Conservation (phyloP, 2,797 vertebrate genomes). For the Petrocephalus schoutedeni region DNA sequence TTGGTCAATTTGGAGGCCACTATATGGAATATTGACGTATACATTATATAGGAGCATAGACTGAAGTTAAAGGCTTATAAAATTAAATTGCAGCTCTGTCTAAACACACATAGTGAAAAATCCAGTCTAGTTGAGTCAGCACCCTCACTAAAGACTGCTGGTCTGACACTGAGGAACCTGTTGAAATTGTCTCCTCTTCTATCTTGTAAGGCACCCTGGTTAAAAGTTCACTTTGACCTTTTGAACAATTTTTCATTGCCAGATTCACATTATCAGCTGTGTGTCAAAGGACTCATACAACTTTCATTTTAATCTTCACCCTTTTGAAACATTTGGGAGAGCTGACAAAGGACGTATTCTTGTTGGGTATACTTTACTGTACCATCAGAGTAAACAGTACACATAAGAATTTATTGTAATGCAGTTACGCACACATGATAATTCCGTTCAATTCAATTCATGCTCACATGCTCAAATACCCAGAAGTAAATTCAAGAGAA, state of each 20-base stretch:
- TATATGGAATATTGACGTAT: neutral
- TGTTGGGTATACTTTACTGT: neutral
- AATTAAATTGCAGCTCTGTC: slow-evolving; percentile 29
- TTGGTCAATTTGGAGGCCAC: slow-evolving; percentile 40
- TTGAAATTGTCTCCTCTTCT: slow-evolving; percentile 57
- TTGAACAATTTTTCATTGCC: slow-evolving; percentile 51
- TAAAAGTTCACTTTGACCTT: slow-evolving; percentile 66
- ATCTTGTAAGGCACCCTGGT: slow-evolving; percentile 54
- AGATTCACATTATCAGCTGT: slow-evolving; percentile 39
- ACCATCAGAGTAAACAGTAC: neutral
- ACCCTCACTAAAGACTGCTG: slow-evolving; percentile 35
- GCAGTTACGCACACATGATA: neutral
- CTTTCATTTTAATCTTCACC: slow-evolving; percentile 27
- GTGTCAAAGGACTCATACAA: slow-evolving; percentile 20
- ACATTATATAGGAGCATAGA: neutral
- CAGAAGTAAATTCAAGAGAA: slow-evolving; percentile 65
- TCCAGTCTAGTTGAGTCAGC: slow-evolving; percentile 50
- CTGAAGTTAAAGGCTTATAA: slow-evolving; percentile 6
- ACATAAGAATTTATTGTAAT: neutral
- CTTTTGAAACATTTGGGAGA: slow-evolving; percentile 1
- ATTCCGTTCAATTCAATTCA: neutral
- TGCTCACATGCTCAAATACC: neutral
- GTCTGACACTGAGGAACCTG: slow-evolving; percentile 54
- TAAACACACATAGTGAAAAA: neutral
- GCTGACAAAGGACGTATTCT: slow-evolving; percentile 21